Percentiles rank a stretch among this genome's conserved stretches.
Conservation (phyloP, 2,888 invertebrate genomes). For the Rhagonycha lutea region DNA sequence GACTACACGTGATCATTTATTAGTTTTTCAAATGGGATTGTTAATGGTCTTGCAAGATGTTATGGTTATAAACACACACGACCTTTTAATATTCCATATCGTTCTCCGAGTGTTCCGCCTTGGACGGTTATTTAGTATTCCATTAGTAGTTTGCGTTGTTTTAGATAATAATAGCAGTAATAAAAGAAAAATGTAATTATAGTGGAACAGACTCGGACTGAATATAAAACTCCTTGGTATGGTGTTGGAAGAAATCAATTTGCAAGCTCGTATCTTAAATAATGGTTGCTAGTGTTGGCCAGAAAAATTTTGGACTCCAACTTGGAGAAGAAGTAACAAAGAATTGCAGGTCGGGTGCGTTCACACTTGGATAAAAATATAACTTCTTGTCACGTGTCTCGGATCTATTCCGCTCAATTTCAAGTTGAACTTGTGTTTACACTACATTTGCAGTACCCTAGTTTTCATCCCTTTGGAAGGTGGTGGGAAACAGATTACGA, state of each 20-base stretch:
- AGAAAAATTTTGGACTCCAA: constrained; percentile 33
- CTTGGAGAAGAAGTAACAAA: constrained; percentile 26
- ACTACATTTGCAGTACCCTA: constrained; percentile 48
- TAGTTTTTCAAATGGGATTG: constrained; percentile 17
- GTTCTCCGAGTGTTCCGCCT: neutral
- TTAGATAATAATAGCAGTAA: constrained; percentile 27
- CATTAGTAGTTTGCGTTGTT: neutral
- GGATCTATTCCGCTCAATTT: constrained; percentile 54
- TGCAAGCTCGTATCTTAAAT: constrained; percentile 54
- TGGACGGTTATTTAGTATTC: neutral
- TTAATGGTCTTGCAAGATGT: constrained; percentile 1
- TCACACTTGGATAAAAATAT: constrained; percentile 50
- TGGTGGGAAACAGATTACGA: constrained; percentile 44
- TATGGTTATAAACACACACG: neutral
- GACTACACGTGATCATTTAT: constrained; percentile 13
- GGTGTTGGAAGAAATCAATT: constrained; percentile 46
- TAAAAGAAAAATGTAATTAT: constrained; percentile 50
- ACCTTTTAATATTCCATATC: neutral
- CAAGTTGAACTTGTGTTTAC: constrained; percentile 54
- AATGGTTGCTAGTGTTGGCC: constrained; percentile 47
- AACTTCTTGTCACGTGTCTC: constrained; percentile 53
- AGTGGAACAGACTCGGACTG: constrained; percentile 50
- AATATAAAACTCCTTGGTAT: constrained; percentile 28
- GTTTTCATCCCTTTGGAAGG: constrained; percentile 34
- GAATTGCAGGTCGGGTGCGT: constrained; percentile 35